Conservation (phyloP, 2,113 vertebrate genomes). For the Tyto alba region DNA sequence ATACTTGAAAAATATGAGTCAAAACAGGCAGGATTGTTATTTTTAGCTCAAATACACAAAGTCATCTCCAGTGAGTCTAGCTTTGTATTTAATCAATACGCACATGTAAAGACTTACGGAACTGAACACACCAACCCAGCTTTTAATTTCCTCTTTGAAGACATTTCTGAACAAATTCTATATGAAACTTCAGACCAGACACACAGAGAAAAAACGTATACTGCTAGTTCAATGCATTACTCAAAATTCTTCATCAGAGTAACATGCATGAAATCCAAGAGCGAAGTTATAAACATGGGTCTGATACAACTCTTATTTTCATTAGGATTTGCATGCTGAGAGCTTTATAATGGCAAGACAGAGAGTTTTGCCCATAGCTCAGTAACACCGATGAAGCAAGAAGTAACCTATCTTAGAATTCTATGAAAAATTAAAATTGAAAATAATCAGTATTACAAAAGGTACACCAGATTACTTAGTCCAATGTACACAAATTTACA, state of each 20-base stretch:
- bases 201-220: not conserved
- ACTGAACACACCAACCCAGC: not conserved
- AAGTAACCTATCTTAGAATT: not conserved
- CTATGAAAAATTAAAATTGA: not conserved
- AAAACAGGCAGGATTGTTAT: not conserved
- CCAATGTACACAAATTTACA: not conserved
- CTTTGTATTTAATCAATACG: not conserved
- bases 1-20: not conserved
- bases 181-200: not conserved
- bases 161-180: not conserved
- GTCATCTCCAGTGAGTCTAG: not conserved
- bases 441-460: not conserved
- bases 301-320: not conserved
- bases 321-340: not conserved
- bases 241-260: not conserved
- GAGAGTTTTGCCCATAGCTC: not conserved
- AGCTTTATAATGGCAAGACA: not conserved
- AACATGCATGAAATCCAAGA: not conserved
- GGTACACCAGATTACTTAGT: accelerated
- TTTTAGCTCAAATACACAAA: not conserved
- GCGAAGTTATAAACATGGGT: not conserved
- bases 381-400: not conserved
- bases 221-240: not conserved
- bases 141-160: not conserved
- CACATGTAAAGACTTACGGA: not conserved